Evolutionary conservation across 2,797 vertebrate genomes (phyloP).

Genomic region (Trachops cirrhosus): DNA sequence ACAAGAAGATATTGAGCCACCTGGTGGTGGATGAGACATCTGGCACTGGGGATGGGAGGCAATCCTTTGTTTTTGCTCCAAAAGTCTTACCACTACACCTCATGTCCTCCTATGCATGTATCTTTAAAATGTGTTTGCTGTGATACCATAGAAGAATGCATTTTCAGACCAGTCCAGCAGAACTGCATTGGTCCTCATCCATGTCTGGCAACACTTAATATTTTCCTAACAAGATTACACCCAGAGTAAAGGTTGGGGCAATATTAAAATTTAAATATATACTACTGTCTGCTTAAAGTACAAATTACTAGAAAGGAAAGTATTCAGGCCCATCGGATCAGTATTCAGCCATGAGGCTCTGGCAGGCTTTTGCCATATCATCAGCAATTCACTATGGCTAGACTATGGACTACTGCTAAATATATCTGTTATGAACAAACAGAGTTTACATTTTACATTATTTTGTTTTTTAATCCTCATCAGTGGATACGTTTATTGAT

Average conservation of each 20-base stretch:
- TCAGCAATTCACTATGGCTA: not conserved
- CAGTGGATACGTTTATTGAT: not conserved
- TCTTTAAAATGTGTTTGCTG: not conserved
- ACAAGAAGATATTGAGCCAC: no score
- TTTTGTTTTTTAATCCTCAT: not conserved
- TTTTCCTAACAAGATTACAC: not conserved
- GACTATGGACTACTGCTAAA: not conserved
- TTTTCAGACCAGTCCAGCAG: not conserved
- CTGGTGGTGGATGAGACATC: no score
- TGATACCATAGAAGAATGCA: not conserved
- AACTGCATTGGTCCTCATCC: not conserved
- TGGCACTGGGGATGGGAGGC: no score
- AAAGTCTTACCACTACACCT: not conserved
- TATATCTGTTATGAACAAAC: not conserved
- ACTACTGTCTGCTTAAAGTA: not conserved
- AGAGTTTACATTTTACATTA: not conserved
- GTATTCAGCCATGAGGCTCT: not conserved
- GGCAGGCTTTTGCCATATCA: not conserved
- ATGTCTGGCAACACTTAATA: not conserved
- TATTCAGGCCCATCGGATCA: not conserved
- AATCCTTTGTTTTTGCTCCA: not conserved
- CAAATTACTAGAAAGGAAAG: not conserved
- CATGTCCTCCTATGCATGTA: not conserved
- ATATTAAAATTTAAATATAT: not conserved
- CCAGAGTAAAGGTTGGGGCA: not conserved